These are phyloP conservation scores for Dicrostonyx torquatus DNA, from an alignment of 2,797 vertebrate genomes.

Conservation along the genomic window DNA sequence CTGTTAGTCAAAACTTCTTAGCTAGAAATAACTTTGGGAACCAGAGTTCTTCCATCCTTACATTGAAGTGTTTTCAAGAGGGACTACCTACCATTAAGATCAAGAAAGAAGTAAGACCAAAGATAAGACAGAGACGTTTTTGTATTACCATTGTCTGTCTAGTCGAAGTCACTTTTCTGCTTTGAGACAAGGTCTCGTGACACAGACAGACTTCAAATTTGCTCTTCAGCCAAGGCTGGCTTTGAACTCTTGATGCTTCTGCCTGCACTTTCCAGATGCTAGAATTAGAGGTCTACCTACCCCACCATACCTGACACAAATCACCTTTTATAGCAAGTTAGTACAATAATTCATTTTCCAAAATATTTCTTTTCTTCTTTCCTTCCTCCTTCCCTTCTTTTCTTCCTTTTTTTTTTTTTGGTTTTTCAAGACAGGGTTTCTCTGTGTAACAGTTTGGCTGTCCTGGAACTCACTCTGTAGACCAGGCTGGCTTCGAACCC, in stretches of 20 bases:
- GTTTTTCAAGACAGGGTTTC: neutral
- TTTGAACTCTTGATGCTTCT: neutral
- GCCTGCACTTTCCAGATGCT: neutral
- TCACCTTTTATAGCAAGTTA: neutral
- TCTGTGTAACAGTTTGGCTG: neutral
- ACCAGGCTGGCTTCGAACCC: neutral
- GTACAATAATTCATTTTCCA: neutral
- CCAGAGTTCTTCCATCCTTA: neutral
- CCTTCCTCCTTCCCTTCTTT: too few species aligned
- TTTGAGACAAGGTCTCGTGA: neutral
- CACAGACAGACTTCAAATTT: neutral
- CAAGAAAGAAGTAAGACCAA: constrained; percentile 16
- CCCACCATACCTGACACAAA: neutral
- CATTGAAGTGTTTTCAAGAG: neutral
- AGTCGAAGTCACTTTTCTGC: neutral
- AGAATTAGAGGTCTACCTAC: neutral
- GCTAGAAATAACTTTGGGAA: neutral
- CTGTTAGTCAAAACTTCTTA: neutral
- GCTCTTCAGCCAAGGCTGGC: neutral
- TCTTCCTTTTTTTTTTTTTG: neutral
- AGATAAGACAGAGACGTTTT: neutral
- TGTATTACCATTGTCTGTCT: neutral
- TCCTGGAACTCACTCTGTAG: neutral
- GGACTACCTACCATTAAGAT: neutral
- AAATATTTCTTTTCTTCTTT: neutral